Conservation (phyloP, 2,888 invertebrate genomes). For the Aleiodes leptofemur region DNA sequence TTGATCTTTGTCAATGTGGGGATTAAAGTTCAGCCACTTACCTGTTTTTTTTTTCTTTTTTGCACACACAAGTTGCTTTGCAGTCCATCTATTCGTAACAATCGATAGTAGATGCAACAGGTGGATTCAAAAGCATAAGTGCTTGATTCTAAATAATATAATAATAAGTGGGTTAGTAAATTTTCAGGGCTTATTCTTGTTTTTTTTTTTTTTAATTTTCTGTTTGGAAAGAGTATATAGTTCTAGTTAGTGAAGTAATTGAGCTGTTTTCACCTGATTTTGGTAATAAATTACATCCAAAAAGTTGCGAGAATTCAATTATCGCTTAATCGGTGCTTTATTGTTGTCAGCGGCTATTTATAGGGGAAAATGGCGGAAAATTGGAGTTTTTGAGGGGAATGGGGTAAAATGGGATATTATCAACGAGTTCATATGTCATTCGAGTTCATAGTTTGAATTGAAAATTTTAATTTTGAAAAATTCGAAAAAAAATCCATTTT, state of each 20-base stretch:
- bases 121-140: conserved; percentile 49
- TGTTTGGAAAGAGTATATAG: neutral
- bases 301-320: no score
- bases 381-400: no score
- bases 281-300: no score
- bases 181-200: neutral
- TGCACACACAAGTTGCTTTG: conserved; percentile 14
- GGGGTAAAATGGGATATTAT: no score
- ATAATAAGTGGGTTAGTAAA: conserved; percentile 16
- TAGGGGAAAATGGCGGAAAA: no score
- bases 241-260: neutral
- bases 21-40: conserved; percentile 46
- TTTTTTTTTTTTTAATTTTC: neutral
- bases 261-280: neutral
- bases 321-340: no score
- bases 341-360: no score
- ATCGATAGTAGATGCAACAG: conserved; percentile 65
- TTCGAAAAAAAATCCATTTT: no score
- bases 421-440: no score
- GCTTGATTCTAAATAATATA: conserved; percentile 21
- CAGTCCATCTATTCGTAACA: conserved; percentile 58
- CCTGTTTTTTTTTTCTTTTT: neutral
- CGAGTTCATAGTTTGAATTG: no score
- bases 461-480: no score
- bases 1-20: conserved; percentile 36